These are phyloP conservation scores for Catagonus wagneri DNA, from an alignment of 2,113 vertebrate species.

Conservation along the genomic window DNA sequence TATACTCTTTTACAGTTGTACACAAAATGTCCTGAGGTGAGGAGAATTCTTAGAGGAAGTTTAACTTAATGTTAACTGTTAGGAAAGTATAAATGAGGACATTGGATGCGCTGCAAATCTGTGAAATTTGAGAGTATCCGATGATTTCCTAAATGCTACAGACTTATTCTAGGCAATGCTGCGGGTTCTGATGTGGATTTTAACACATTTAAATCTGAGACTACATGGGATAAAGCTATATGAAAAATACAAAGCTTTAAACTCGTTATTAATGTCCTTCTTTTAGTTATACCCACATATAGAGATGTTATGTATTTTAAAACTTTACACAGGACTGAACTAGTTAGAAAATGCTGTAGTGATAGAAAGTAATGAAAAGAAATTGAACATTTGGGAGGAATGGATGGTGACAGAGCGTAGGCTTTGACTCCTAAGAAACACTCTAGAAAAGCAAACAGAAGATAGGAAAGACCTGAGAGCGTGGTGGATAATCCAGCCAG, in stretches of 20 bases:
- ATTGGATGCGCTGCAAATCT: conserved; percentile 47
- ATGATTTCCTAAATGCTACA: neutral
- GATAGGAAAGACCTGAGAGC: neutral
- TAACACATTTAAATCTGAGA: conserved; percentile 60
- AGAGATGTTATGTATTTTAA: neutral
- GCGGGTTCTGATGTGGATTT: conserved; percentile 26
- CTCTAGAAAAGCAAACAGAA: neutral
- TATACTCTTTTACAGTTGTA: conserved; percentile 1
- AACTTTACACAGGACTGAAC: neutral
- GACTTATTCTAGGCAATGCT: neutral
- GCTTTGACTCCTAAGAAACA: neutral
- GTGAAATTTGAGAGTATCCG: conserved; percentile 42
- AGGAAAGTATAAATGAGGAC: conserved; percentile 11
- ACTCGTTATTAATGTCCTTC: neutral
- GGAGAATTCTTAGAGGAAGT: conserved; percentile 56
- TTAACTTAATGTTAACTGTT: conserved; percentile 59
- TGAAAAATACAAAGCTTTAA: neutral
- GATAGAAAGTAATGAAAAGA: neutral
- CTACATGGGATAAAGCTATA: conserved; percentile 1
- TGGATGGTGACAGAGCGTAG: neutral
- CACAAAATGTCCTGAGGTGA: conserved; percentile 54
- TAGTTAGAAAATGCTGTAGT: neutral
- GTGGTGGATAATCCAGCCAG: neutral
- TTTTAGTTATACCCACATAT: neutral
- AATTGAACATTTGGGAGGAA: neutral